These are phyloP conservation scores for Chauna torquata DNA, from an alignment of 2,113 vertebrate genomes.

Conservation along the genomic window DNA sequence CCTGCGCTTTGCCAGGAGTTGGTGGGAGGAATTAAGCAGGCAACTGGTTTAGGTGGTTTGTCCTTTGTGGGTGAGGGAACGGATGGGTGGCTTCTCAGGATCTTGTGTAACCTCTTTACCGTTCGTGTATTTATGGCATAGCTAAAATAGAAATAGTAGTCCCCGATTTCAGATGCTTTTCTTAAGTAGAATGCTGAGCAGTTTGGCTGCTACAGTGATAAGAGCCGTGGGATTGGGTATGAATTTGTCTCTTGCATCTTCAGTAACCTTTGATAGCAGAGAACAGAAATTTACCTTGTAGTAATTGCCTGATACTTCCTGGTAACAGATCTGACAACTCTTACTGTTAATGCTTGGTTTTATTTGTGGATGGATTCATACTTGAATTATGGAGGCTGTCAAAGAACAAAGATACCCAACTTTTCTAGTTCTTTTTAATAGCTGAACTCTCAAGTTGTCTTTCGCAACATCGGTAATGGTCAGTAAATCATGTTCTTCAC, in stretches of 20 bases:
- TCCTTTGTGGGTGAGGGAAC: not conserved
- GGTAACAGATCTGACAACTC: not conserved
- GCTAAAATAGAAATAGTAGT: not conserved
- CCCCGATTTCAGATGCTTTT: not conserved
- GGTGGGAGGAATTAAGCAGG: not conserved
- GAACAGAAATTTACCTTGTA: not conserved
- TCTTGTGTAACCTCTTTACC: not conserved
- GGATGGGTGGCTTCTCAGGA: not conserved
- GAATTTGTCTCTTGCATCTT: not conserved
- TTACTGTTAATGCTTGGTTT: not conserved
- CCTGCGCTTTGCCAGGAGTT: not conserved
- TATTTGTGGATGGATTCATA: not conserved
- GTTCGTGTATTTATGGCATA: not conserved
- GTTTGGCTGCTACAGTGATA: not conserved
- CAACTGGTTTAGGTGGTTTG: not conserved
- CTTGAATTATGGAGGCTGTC: not conserved
- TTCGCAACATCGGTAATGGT: not conserved
- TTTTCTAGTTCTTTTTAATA: not conserved
- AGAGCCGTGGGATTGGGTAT: not conserved
- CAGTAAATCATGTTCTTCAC: not conserved
- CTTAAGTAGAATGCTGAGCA: not conserved
- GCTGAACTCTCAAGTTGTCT: not conserved
- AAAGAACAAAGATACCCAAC: not conserved
- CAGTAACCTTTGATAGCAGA: not conserved
- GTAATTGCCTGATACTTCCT: not conserved